phyloP scores from a whole-genome alignment of 1,140 invertebrate species.

The Chelonus insularis region DNA sequence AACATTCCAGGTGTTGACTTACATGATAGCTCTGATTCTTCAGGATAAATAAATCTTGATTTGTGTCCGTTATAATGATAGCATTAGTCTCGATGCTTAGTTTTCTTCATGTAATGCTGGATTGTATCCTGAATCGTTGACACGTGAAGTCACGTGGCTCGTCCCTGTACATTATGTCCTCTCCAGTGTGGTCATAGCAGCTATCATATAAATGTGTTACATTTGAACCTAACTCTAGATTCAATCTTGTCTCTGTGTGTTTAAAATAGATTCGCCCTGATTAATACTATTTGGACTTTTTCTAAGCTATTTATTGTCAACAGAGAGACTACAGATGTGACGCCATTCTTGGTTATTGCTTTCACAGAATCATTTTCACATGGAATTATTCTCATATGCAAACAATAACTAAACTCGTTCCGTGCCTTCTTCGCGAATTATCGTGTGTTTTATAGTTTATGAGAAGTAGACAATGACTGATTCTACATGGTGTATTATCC shows the following conservation, averaged over 20 bases:
- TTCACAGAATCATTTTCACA: too few relatives aligned
- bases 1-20: not conserved
- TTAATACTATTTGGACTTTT: too few relatives aligned
- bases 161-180: not conserved
- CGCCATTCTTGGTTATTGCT: too few relatives aligned
- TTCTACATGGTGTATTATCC: not conserved
- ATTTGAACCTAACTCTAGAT: too few relatives aligned
- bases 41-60: constrained; percentile 1
- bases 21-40: not conserved
- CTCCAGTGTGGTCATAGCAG: not conserved
- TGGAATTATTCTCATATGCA: too few relatives aligned
- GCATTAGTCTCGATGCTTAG: constrained; percentile 9
- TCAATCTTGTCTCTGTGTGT: too few relatives aligned
- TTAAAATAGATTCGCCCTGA: too few relatives aligned
- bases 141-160: constrained; percentile 3
- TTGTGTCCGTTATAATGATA: constrained; percentile 4
- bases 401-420: too few relatives aligned
- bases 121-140: not conserved
- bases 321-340: too few relatives aligned
- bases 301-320: too few relatives aligned
- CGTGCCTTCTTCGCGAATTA: not conserved
- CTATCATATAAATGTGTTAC: too few relatives aligned
- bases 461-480: not conserved
- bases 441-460: constrained; percentile 15
- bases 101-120: not conserved